Percentiles rank a stretch among this genome's conserved stretches.
phyloP scores from a whole-genome alignment of 2,888 invertebrate species.

The Dastarcus helophoroides region DNA sequence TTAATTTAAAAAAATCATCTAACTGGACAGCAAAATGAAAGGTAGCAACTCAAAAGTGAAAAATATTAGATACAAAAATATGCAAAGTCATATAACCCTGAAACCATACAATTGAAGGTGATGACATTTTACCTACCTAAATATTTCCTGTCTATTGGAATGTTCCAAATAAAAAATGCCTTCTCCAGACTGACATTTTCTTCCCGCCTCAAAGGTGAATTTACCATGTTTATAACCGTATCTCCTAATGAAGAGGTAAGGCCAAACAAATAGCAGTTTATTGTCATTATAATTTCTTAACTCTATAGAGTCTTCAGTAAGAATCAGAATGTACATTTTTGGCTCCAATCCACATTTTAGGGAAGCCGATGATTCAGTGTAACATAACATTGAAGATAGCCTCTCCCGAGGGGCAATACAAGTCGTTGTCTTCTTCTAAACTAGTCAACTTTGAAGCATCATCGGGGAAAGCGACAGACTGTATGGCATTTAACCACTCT shows the following conservation, averaged over 20 bases:
- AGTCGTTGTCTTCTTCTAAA: conserved; percentile 77
- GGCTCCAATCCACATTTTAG: conserved; percentile 62
- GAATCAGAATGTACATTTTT: conserved; percentile 55
- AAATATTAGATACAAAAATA: no score
- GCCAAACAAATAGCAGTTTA: conserved; percentile 65
- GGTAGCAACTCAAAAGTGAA: no score
- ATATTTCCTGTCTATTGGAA: conserved; percentile 72
- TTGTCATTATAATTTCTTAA: conserved; percentile 54
- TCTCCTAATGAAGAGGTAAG: conserved; percentile 69
- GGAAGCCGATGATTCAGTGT: conserved; percentile 67
- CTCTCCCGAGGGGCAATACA: conserved; percentile 79
- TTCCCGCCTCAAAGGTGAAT: conserved; percentile 79
- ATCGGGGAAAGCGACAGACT: conserved; percentile 70
- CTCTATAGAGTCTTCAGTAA: conserved; percentile 66
- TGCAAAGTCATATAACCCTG: no score
- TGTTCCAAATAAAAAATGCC: conserved; percentile 73
- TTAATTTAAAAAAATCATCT: no score
- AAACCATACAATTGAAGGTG: neutral
- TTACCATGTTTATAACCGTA: conserved; percentile 80
- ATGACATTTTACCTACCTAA: conserved; percentile 25
- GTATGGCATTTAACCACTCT: conserved; percentile 70
- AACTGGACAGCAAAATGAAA: no score
- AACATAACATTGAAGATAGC: conserved; percentile 66
- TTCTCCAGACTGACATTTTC: conserved; percentile 78
- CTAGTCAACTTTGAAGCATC: conserved; percentile 41